A percentile compares a stretch with the other conserved stretches of the same genome.
Evolutionary conservation across 2,113 vertebrate species (phyloP).

Genomic region (Sitta europaea): DNA sequence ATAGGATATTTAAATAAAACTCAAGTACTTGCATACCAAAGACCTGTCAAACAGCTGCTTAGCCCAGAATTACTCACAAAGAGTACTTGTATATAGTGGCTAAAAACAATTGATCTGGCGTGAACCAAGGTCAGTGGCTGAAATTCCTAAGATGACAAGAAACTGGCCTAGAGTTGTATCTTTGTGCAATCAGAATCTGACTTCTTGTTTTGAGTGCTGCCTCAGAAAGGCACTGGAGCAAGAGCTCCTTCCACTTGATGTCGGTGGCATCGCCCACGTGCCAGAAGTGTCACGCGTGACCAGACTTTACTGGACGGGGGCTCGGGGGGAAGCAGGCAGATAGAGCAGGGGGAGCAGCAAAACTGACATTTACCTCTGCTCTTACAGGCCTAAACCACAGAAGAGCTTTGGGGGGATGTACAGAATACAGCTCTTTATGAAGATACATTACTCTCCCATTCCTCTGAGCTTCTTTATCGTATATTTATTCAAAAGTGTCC

Average conservation of each 20-base stretch:
- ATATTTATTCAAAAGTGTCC: background rate
- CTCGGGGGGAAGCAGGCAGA: background rate
- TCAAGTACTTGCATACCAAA: background rate
- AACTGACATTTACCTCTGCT: background rate
- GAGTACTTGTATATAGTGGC: background rate
- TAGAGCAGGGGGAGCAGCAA: background rate
- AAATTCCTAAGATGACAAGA: background rate
- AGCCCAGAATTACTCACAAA: background rate
- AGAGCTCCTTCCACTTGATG: background rate
- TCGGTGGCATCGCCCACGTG: fast-evolving
- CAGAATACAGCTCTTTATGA: background rate
- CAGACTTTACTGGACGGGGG: background rate
- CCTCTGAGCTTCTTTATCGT: background rate
- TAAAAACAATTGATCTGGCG: background rate
- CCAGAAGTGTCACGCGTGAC: background rate
- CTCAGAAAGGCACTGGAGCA: background rate
- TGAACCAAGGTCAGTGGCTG: background rate
- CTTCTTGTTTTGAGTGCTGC: background rate
- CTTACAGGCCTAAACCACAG: background rate
- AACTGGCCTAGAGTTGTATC: background rate
- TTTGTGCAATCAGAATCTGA: background rate
- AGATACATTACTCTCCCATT: background rate
- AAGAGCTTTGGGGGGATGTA: background rate
- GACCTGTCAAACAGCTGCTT: background rate
- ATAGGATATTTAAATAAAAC: background rate